Base-by-base conservation (phyloP, 2,113 vertebrate genomes). In the Numida meleagris region DNA sequence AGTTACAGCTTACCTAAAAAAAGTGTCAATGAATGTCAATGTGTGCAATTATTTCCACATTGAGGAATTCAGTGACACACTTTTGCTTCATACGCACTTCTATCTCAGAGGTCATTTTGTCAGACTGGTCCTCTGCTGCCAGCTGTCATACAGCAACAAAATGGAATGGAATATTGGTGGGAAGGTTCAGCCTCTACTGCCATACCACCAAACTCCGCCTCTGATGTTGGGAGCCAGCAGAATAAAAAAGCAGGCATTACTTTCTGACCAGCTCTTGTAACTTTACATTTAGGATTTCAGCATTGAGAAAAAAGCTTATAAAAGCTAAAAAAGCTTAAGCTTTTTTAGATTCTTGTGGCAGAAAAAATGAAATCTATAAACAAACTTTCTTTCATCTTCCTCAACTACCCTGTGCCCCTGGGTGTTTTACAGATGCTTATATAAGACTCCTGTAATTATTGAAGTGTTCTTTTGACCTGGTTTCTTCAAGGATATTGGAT, bases 341-440 rank as follows among this genome's bases (percentile, higher is more conserved):
- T 93, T 95, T 94, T 96, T 97, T 93, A 92, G 92, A 97, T 97
- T 96, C 95, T 87, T 92, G 23, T 90, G 88, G 88, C 89, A 96
- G 29, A 82, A 97, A 84, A 96, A 97, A 90, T 86, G 45, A 97
- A 97, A 96, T 97, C 92, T 94, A 94, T 95, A 96, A 98, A 97
- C 89, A 97, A 97, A 97, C 89, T 92, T 91, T 57, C 55, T 88
- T 74, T 77, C 91, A 92, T 97, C 80, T 70, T 93, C 42, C 80
- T 93, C 79, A 89, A 94, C 59, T 94, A 57, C 68, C 34, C 45
- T 84, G 57, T 95, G 88, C 86, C 94, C 96, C 89, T 79, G 82
- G 83, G 82, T 96, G 96, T 96, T 95, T 95, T 90, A 96, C 40
- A 85, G 90, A 91, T 90, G 96, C 91, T 94, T 86, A 67, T 94